Evolutionary conservation across 1,140 invertebrate genomes (phyloP), one percentile per base, ranked within the genome.

Genomic region (Meloidogyne hapla): DNA sequence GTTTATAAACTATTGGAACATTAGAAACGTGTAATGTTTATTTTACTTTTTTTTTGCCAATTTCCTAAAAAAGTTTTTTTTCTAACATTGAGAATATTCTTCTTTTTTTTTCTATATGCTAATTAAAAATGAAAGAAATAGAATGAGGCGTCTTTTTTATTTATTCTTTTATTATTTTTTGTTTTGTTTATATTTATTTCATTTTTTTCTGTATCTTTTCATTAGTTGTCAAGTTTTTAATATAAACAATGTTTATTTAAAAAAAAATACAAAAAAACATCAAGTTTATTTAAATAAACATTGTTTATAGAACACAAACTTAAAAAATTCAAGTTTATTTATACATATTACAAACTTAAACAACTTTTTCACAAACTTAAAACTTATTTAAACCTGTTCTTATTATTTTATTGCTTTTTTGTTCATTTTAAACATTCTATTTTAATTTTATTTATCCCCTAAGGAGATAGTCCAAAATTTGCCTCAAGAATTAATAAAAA

Each of bases 381-480:
- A 33, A 33, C 33, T 6, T 33, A 33, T 6, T 33, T 33, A n/a
- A n/a, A n/a, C n/a, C n/a, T n/a, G n/a, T n/a, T n/a, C n/a, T n/a
- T n/a, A n/a, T 18, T 45, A 45, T 45, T 45, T 45, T 45, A 45
- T 15, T 15, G 42, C 42, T 45, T 45, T n/a, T n/a, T 33, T 8
- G 33, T 33, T 33, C 33, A 33, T 6, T 33, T 33, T 33, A 33
- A 33, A 33, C 33, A 33, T 33, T 33, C 18, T 21, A n/a, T 56
- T 56, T 56, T 56, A 56, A 56, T 56, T 56, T 56, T 56, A n/a
- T n/a, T 56, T 56, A 56, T 56, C n/a, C 48, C 48, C 48, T 56
- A 5, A 56, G 48, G 48, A n/a, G n/a, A n/a, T 56, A 56, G n/a
- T n/a, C 48, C 18, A 18, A 48, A 56, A 56, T n/a, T 56, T 56